Evolutionary conservation across 2,113 vertebrate genomes (phyloP).

Genomic region (Deroptyus accipitrinus): DNA sequence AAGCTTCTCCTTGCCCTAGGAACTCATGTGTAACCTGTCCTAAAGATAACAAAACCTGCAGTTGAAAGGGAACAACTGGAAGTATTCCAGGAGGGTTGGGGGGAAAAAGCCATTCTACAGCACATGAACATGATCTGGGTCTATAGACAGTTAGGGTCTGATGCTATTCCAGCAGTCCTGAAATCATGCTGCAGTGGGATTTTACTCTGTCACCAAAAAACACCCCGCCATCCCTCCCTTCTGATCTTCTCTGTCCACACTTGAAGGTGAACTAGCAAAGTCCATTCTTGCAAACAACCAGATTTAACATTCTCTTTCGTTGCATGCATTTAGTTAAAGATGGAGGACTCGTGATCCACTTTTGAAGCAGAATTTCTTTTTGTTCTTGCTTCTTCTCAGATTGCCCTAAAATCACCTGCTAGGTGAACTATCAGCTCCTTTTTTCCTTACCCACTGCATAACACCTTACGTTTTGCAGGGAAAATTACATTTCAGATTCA

Average conservation of each 20-base stretch:
- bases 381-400: not conserved
- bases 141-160: not conserved
- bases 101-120: not conserved
- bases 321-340: not conserved
- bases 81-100: not conserved
- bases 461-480: not conserved
- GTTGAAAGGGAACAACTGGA: not conserved
- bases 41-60: not conserved
- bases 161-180: not conserved
- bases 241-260: not conserved
- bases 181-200: not conserved
- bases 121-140: not conserved
- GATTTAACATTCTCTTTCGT: not conserved
- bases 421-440: not conserved
- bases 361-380: not conserved
- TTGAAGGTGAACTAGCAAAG: not conserved
- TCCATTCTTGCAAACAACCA: not conserved
- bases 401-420: not conserved
- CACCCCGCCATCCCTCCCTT: not conserved
- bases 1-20: not conserved
- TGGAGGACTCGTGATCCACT: not conserved
- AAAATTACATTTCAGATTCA: not conserved
- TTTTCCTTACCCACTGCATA: not conserved
- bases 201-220: not conserved
- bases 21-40: not conserved